Evolutionary conservation across 2,888 invertebrate species (phyloP).

Genomic region (Lissocephala sabroskyi): DNA sequence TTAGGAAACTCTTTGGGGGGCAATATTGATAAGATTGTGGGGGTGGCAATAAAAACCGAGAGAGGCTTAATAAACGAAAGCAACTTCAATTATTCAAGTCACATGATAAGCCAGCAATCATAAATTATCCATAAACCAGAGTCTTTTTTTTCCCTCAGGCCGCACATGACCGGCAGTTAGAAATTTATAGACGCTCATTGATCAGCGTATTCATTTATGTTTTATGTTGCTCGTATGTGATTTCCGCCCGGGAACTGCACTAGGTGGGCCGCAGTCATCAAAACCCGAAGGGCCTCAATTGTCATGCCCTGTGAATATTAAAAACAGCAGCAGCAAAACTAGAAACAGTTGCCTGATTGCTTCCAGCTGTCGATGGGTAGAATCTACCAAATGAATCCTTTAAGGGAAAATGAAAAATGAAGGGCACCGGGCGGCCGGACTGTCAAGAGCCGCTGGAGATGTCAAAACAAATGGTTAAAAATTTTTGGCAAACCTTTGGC

Average conservation of each 20-base stretch:
- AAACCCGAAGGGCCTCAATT: conserved; percentile 16
- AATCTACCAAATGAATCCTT: conserved; percentile 15
- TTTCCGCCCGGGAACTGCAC: conserved; percentile 56
- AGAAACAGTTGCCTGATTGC: background rate
- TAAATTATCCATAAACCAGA: conserved; percentile 55
- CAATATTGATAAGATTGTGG: no score
- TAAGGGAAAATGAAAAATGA: conserved; percentile 50
- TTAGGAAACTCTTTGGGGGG: no score
- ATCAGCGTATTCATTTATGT: conserved; percentile 53
- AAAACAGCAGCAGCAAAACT: conserved; percentile 29
- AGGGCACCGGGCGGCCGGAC: conserved; percentile 22
- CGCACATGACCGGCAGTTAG: conserved; percentile 22
- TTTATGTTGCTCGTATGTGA: conserved; percentile 60
- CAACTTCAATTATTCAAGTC: conserved; percentile 43
- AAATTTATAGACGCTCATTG: conserved; percentile 54
- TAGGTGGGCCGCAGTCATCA: conserved; percentile 55
- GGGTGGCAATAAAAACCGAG: no score
- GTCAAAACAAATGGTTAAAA: conserved; percentile 36
- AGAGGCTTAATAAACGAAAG: conserved; percentile 3
- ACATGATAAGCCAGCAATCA: conserved; percentile 58
- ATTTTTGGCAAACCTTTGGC: background rate
- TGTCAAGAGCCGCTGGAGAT: conserved; percentile 24
- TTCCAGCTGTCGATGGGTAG: background rate
- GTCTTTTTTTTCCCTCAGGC: conserved; percentile 14
- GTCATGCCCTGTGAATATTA: conserved; percentile 57